These are phyloP conservation scores for Idaea biselata DNA, from an alignment of 2,888 invertebrate genomes.

Conservation along the genomic window DNA sequence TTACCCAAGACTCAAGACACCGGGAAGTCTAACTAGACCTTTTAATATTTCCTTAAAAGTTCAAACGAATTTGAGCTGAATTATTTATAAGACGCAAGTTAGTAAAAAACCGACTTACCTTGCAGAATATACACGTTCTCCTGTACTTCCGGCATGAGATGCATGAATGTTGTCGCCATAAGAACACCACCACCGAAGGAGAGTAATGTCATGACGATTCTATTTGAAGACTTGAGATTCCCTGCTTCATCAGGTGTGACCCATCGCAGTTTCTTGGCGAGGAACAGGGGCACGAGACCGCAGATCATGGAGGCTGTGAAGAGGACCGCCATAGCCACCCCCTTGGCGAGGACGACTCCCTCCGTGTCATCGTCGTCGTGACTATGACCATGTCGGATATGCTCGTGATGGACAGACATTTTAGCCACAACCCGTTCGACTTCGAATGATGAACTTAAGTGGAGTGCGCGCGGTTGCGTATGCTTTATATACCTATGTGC, in stretches of 20 bases:
- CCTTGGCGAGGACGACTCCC: constrained; percentile 85
- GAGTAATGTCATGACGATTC: constrained; percentile 82
- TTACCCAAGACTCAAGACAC: background rate
- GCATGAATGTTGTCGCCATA: constrained; percentile 89
- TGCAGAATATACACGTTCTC: constrained; percentile 84
- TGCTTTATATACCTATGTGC: constrained; percentile 48
- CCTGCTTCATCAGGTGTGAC: constrained; percentile 69
- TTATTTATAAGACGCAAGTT: constrained; percentile 1
- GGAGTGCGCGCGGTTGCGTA: constrained; percentile 45
- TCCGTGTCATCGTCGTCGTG: constrained; percentile 40
- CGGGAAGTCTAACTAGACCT: background rate
- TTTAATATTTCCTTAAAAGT: background rate
- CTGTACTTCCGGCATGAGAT: constrained; percentile 89
- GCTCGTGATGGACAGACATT: constrained; percentile 37
- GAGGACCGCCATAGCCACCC: constrained; percentile 88
- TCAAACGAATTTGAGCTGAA: background rate
- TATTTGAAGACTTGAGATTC: constrained; percentile 70
- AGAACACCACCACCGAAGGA: constrained; percentile 94
- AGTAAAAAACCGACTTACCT: constrained; percentile 50
- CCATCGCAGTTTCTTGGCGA: constrained; percentile 85
- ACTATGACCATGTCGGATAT: constrained; percentile 33
- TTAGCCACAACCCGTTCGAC: constrained; percentile 17
- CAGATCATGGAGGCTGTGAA: constrained; percentile 87
- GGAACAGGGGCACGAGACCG: constrained; percentile 86
- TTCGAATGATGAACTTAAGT: constrained; percentile 24